phyloP scores from a whole-genome alignment of 2,888 invertebrate species.

The Agrenia bidenticulata region DNA sequence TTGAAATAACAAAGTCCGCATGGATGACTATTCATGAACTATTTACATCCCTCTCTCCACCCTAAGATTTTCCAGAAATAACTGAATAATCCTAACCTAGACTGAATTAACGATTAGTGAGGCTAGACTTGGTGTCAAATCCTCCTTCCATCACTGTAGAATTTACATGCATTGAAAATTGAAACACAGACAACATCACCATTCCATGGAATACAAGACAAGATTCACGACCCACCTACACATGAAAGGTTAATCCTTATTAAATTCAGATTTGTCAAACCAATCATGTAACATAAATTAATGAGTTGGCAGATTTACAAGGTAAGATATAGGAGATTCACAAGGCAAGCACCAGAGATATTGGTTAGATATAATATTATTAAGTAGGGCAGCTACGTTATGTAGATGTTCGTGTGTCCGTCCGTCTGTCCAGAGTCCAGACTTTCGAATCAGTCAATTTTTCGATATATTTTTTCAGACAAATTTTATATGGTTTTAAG shows the following conservation, averaged over 20 bases:
- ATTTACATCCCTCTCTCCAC: neutral
- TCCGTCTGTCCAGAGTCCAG: no score
- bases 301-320: constrained; percentile 9
- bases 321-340: neutral
- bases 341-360: neutral
- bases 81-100: neutral
- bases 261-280: constrained; percentile 20
- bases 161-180: neutral
- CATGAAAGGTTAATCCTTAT: constrained; percentile 10
- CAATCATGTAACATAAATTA: constrained; percentile 18
- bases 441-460: no score
- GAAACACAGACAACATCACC: neutral
- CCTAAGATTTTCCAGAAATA: neutral
- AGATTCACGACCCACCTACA: neutral
- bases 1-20: no score
- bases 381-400: no score
- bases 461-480: no score
- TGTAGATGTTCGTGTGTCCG: no score
- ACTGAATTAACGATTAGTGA: neutral
- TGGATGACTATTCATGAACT: no score
- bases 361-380: neutral
- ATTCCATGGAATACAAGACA: no score
- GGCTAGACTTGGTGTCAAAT: neutral
- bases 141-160: neutral
- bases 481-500: no score